These are phyloP conservation scores for Eufriesea mexicana DNA, from an alignment of 1,140 invertebrate species.

Conservation along the genomic window DNA sequence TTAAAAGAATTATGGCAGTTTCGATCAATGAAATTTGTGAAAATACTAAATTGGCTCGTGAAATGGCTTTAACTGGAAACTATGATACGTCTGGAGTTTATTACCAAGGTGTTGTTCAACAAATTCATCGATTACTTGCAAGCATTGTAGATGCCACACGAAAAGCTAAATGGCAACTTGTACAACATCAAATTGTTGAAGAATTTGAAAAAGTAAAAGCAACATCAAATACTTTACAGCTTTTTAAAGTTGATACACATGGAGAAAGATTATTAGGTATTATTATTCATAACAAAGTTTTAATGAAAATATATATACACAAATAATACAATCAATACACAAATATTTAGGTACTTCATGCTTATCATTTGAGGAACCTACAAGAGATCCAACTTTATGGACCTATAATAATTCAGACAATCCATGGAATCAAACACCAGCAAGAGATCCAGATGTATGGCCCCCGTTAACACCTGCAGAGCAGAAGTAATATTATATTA, in stretches of 20 bases:
- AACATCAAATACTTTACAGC: constrained; percentile 86
- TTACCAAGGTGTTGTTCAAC: constrained; percentile 96
- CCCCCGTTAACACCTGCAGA: constrained; percentile 93
- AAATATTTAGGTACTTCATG: constrained; percentile 71
- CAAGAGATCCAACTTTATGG: constrained; percentile 81
- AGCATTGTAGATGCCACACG: constrained; percentile 90
- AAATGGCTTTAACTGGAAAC: constrained; percentile 96
- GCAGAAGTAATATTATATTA: constrained; percentile 80
- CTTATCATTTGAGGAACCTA: constrained; percentile 85
- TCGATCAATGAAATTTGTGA: constrained; percentile 94
- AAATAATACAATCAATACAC: neutral
- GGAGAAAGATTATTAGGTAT: constrained; percentile 81
- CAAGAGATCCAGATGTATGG: constrained; percentile 94
- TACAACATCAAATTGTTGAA: constrained; percentile 93
- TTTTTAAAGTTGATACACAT: constrained; percentile 85
- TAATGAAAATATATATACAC: constrained; percentile 3
- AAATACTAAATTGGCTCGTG: constrained; percentile 95
- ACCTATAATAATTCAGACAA: constrained; percentile 69
- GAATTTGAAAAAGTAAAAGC: constrained; percentile 97
- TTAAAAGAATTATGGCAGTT: constrained; percentile 86
- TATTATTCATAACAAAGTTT: constrained; percentile 21
- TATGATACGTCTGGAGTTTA: constrained; percentile 97
- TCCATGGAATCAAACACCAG: constrained; percentile 89
- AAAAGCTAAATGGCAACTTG: constrained; percentile 95
- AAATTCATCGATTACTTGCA: constrained; percentile 92